Conservation (phyloP, 1,140 invertebrate species). For the Cyrtorhinus lividipennis region DNA sequence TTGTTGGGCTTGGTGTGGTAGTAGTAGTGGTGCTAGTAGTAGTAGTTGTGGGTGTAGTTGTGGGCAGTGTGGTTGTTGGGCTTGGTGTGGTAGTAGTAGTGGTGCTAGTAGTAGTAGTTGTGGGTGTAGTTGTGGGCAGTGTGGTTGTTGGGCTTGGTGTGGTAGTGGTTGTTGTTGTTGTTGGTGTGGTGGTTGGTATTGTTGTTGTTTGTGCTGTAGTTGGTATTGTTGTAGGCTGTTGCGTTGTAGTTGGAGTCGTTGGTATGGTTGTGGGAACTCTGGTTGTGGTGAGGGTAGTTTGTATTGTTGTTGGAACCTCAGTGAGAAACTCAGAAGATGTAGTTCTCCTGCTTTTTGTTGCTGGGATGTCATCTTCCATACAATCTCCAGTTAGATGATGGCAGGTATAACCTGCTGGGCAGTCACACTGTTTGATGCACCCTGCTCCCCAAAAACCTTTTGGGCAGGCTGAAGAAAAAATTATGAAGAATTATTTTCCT, state of each 20-base stretch:
- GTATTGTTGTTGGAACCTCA: neutral
- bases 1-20: neutral
- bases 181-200: neutral
- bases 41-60: neutral
- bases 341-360: constrained; percentile 7
- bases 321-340: neutral
- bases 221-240: neutral
- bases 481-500: no score
- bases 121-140: neutral
- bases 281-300: neutral
- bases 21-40: neutral
- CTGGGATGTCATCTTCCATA: constrained; percentile 23
- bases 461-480: constrained; percentile 51
- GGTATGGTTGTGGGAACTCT: neutral
- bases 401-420: constrained; percentile 56
- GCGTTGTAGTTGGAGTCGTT: neutral
- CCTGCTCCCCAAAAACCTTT: constrained; percentile 77
- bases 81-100: neutral
- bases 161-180: neutral
- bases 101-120: constrained; percentile 11
- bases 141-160: neutral
- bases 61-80: neutral
- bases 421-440: constrained; percentile 65
- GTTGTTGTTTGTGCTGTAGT: neutral
- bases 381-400: constrained; percentile 58